A percentile compares a stretch with the other conserved stretches of the same genome.
Evolutionary conservation across 2,113 vertebrate genomes (phyloP).

Genomic region (Epinephelus moara): DNA sequence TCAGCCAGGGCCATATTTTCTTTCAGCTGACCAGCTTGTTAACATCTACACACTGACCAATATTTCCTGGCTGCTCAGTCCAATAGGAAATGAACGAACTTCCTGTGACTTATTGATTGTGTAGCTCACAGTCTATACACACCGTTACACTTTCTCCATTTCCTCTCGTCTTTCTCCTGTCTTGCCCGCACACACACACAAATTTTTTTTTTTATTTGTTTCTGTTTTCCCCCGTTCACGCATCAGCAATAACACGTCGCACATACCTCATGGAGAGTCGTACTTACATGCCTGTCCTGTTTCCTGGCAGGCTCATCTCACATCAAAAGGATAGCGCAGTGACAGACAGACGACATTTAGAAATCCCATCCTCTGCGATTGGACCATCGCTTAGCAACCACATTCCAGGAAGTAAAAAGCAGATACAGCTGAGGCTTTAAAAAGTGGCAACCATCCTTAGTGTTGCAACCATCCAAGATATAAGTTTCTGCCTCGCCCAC

Average conservation of each 20-base stretch:
- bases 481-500: conserved; percentile 53
- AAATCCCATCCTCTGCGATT: conserved; percentile 47
- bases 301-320: conserved; percentile 23
- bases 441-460: conserved; percentile 31
- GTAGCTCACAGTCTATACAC: conserved; percentile 42
- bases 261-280: conserved; percentile 5
- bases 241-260: conserved; percentile 1
- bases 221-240: background rate
- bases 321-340: conserved; percentile 3
- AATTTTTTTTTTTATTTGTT: background rate
- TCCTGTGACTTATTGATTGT: conserved; percentile 67
- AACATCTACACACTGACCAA: conserved; percentile 51
- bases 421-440: conserved; percentile 35
- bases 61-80: conserved; percentile 51
- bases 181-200: background rate
- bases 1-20: background rate
- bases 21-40: conserved; percentile 51
- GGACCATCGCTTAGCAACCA: conserved; percentile 30
- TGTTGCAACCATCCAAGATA: conserved; percentile 45
- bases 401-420: conserved; percentile 44
- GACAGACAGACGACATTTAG: conserved; percentile 45
- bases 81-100: conserved; percentile 54
- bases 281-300: background rate
- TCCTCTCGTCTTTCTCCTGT: conserved; percentile 18
- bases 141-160: conserved; percentile 24